These are phyloP conservation scores for Plectus sambesii DNA, from an alignment of 1,140 invertebrate species.

Conservation along the genomic window DNA sequence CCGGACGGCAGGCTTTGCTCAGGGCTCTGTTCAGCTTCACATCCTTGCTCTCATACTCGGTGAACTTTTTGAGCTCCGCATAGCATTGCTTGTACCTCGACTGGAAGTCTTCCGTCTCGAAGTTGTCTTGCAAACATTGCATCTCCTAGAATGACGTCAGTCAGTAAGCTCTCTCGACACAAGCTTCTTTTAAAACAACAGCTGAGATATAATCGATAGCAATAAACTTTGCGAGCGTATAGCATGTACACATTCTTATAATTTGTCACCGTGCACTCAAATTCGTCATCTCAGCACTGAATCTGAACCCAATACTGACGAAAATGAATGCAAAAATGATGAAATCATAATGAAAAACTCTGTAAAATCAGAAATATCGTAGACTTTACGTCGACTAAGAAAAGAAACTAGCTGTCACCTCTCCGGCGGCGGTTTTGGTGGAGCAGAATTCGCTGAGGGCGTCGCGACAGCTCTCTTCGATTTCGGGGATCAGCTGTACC, in stretches of 20 bases:
- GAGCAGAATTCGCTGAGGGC: slow-evolving; percentile 72
- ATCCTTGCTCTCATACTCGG: slow-evolving; percentile 47
- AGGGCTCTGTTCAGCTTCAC: slow-evolving; percentile 56
- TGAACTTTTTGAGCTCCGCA: slow-evolving; percentile 68
- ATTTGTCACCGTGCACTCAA: too few relatives aligned
- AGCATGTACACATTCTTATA: too few relatives aligned
- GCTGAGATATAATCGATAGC: too few relatives aligned
- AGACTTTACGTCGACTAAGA: background rate
- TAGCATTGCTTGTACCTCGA: slow-evolving; percentile 55
- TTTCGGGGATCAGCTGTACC: slow-evolving; percentile 81
- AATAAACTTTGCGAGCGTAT: too few relatives aligned
- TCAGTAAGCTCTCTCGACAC: slow-evolving; percentile 7
- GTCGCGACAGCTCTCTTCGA: slow-evolving; percentile 74
- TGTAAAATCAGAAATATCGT: slow-evolving; percentile 2
- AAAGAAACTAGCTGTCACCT: slow-evolving; percentile 59
- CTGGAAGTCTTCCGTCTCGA: slow-evolving; percentile 54
- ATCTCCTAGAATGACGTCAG: slow-evolving; percentile 53
- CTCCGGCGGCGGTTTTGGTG: slow-evolving; percentile 60
- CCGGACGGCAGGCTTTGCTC: slow-evolving; percentile 63
- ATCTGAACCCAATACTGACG: too few relatives aligned
- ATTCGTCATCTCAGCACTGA: too few relatives aligned
- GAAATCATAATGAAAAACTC: slow-evolving; percentile 3
- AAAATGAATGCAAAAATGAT: too few relatives aligned
- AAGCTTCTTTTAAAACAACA: slow-evolving; percentile 45
- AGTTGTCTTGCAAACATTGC: slow-evolving; percentile 77